phyloP scores from a whole-genome alignment of 2,797 vertebrate species.

The Acrossocheilus wenchowensis region DNA sequence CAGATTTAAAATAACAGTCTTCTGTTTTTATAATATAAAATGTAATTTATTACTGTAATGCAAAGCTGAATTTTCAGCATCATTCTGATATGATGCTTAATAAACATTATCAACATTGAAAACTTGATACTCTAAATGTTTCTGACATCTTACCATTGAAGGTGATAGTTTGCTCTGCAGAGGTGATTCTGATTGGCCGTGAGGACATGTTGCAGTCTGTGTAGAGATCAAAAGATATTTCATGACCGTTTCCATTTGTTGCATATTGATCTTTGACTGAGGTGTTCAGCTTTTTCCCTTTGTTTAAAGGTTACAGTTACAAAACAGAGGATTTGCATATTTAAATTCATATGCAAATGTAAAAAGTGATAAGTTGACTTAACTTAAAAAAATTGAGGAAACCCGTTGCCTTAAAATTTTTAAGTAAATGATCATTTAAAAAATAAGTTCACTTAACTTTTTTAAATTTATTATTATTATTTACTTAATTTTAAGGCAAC shows the following conservation, averaged over 20 bases:
- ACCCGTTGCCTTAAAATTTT: no score
- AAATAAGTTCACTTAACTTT: no score
- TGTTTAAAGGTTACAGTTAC: not conserved
- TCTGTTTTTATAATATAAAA: not conserved
- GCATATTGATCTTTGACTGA: not conserved
- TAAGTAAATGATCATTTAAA: no score
- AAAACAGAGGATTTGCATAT: not conserved
- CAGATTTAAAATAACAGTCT: not conserved
- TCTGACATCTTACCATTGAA: slow-evolving; percentile 64
- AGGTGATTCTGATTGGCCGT: slow-evolving; percentile 64
- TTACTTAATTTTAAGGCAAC: no score
- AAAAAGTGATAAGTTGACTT: no score
- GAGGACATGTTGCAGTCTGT: slow-evolving; percentile 67
- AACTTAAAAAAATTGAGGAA: no score
- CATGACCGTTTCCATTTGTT: not conserved
- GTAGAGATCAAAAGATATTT: slow-evolving; percentile 16
- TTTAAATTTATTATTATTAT: no score
- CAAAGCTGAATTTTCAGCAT: not conserved
- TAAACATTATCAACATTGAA: not conserved
- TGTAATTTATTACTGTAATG: not conserved
- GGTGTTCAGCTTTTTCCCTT: not conserved
- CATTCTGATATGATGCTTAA: not conserved
- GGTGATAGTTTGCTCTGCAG: slow-evolving; percentile 47
- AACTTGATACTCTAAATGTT: not conserved
- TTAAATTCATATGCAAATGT: not conserved